Percentiles rank a stretch among this genome's conserved stretches.
Conservation (phyloP, 2,888 invertebrate genomes). For the Polydrusus pterygomalis region DNA sequence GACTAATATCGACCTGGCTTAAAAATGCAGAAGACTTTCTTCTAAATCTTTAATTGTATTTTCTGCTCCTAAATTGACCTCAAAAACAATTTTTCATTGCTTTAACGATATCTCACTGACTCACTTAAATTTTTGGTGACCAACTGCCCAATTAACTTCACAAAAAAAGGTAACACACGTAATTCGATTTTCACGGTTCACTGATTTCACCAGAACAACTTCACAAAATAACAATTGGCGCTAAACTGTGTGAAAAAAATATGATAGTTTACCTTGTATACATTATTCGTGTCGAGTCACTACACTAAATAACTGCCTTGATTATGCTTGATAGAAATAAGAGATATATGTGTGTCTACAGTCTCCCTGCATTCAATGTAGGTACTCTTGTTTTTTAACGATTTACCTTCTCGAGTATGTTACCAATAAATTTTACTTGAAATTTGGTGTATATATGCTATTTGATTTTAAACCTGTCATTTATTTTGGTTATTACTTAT, state of each 20-base stretch:
- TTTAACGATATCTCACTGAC: background rate
- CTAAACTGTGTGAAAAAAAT: conserved; percentile 48
- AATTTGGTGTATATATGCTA: background rate
- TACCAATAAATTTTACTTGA: conserved; percentile 21
- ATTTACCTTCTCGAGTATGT: conserved; percentile 38
- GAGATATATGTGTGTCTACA: conserved; percentile 61
- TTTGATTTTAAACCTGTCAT: conserved; percentile 8
- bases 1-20: too few species aligned
- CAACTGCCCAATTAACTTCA: conserved; percentile 3
- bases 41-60: background rate
- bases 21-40: conserved; percentile 1
- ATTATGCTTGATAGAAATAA: conserved; percentile 59
- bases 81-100: background rate
- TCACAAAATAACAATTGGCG: conserved; percentile 51
- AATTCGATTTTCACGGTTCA: conserved; percentile 44
- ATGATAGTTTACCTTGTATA: conserved; percentile 60
- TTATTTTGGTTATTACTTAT: background rate
- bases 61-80: background rate
- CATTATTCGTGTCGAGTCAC: conserved; percentile 60
- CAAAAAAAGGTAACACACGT: conserved; percentile 6
- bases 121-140: conserved; percentile 9
- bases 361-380: conserved; percentile 46
- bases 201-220: conserved; percentile 45
- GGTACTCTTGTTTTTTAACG: conserved; percentile 39
- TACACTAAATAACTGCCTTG: conserved; percentile 64